Evolutionary conservation across 2,888 invertebrate genomes (phyloP).

Genomic region (Spialia ferax): DNA sequence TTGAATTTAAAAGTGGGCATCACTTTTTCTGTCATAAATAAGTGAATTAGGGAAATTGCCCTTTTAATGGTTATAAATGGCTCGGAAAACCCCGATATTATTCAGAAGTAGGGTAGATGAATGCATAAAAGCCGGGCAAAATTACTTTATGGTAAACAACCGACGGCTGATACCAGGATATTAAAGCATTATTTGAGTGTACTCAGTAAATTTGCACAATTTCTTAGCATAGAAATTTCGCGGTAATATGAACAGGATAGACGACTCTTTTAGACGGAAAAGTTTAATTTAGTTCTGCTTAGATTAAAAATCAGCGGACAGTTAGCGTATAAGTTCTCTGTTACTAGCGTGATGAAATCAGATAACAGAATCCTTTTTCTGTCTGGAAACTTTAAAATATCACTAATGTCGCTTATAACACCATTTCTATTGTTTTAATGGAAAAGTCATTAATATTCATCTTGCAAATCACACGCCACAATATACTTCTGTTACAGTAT

Average conservation of each 20-base stretch:
- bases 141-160: conserved; percentile 37
- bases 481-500: background rate
- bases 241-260: background rate
- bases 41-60: background rate
- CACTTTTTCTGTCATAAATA: background rate
- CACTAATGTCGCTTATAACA: background rate
- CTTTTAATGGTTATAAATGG: conserved; percentile 9
- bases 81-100: conserved; percentile 24
- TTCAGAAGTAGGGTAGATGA: conserved; percentile 29
- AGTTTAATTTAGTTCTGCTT: conserved; percentile 10
- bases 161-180: conserved; percentile 25
- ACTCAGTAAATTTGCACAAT: conserved; percentile 33
- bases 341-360: background rate
- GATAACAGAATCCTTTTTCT: background rate
- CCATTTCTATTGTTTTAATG: background rate
- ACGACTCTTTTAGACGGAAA: background rate
- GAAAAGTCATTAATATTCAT: too few species aligned
- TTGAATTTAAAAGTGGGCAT: conserved; percentile 7
- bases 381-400: background rate
- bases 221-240: conserved; percentile 26
- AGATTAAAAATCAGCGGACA: background rate
- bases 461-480: too few species aligned
- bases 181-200: conserved; percentile 32
- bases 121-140: conserved; percentile 36
- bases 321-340: background rate